Evolutionary conservation across 2,797 vertebrate genomes (phyloP).

Genomic region (Hapalemur alaotrensis): DNA sequence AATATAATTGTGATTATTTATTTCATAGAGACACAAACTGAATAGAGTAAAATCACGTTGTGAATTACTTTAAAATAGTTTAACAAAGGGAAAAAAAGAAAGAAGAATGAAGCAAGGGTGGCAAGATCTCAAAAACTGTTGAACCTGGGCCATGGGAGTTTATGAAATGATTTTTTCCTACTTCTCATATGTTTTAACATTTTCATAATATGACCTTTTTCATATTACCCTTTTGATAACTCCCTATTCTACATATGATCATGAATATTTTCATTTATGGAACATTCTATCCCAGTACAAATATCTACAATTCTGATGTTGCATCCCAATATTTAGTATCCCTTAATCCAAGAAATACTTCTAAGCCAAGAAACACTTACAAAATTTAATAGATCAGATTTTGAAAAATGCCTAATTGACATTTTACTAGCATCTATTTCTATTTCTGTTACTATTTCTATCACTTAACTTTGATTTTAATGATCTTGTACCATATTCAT

Average conservation of each 20-base stretch:
- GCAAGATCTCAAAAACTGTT: neutral
- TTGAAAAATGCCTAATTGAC: neutral
- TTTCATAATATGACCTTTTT: neutral
- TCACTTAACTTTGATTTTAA: constrained; percentile 33
- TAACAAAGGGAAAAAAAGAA: constrained; percentile 2
- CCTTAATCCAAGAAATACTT: neutral
- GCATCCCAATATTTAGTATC: neutral
- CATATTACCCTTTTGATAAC: neutral
- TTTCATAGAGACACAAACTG: neutral
- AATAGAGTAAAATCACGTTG: neutral
- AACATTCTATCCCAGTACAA: constrained; percentile 10
- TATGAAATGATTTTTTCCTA: neutral
- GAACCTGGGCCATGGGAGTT: neutral
- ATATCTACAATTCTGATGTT: neutral
- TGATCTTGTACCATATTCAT: neutral
- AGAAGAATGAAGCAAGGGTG: neutral
- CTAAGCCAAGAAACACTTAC: neutral
- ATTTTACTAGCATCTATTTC: neutral
- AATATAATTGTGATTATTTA: neutral
- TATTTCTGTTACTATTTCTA: neutral
- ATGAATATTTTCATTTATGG: neutral
- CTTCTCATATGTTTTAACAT: neutral
- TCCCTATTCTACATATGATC: neutral
- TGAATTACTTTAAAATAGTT: neutral
- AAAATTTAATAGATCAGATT: neutral